A percentile compares a stretch with the other conserved stretches of the same genome.
Evolutionary conservation across 2,113 vertebrate genomes (phyloP).

Genomic region (Halcyon senegalensis): DNA sequence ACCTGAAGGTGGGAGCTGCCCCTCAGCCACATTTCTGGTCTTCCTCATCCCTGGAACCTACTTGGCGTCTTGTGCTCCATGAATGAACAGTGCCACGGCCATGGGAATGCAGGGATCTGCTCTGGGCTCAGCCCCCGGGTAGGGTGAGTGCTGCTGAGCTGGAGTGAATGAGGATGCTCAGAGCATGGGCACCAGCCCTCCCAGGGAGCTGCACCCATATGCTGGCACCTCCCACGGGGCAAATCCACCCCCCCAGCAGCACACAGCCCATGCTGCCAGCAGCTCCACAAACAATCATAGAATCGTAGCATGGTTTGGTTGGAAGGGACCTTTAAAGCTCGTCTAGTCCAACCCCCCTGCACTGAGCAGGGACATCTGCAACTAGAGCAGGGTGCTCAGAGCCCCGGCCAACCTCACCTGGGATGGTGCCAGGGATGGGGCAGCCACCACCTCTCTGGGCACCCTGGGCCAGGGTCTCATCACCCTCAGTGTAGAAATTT

Average conservation of each 20-base stretch:
- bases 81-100: not conserved
- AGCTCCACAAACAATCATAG: not conserved
- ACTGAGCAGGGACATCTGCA: too few species aligned
- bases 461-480: too few species aligned
- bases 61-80: not conserved
- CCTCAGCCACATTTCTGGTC: not conserved
- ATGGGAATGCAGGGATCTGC: not conserved
- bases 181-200: not conserved
- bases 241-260: not conserved
- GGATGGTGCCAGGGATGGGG: too few species aligned
- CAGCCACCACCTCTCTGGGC: too few species aligned
- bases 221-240: not conserved
- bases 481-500: too few species aligned
- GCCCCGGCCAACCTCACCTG: too few species aligned
- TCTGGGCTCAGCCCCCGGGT: not conserved
- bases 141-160: not conserved
- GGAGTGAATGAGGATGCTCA: not conserved
- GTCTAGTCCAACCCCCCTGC: too few species aligned
- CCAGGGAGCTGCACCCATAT: fast-evolving
- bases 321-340: too few species aligned
- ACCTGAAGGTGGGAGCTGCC: not conserved
- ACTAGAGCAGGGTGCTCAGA: too few species aligned
- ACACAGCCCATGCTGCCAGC: not conserved
- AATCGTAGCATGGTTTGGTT: too few species aligned
- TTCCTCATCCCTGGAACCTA: not conserved